phyloP scores from a whole-genome alignment of 1,140 invertebrate genomes.

The Rhagoletis pomonella region DNA sequence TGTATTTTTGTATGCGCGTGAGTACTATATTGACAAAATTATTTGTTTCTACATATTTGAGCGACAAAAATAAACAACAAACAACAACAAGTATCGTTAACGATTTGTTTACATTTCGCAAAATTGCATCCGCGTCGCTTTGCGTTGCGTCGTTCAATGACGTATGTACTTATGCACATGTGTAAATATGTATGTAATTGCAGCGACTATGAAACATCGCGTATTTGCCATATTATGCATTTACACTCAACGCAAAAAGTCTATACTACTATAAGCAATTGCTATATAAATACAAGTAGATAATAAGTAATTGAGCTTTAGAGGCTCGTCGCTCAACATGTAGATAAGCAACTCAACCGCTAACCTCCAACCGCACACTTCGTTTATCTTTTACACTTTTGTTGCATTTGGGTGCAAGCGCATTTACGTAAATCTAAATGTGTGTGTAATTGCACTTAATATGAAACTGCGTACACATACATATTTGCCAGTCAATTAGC shows the following conservation, averaged over 20 bases:
- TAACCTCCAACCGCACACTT: background rate
- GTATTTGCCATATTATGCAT: background rate
- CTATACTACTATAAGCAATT: background rate
- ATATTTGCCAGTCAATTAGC: slow-evolving; percentile 41
- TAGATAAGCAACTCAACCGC: background rate
- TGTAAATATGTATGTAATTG: background rate
- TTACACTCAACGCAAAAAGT: background rate
- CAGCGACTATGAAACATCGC: background rate
- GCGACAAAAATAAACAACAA: background rate
- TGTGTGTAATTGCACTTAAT: background rate
- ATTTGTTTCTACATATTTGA: background rate
- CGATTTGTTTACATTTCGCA: slow-evolving; percentile 37
- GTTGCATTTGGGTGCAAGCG: background rate
- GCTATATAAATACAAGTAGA: background rate
- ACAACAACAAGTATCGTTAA: background rate
- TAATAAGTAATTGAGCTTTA: background rate
- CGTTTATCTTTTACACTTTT: background rate
- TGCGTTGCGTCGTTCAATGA: background rate
- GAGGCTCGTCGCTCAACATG: background rate
- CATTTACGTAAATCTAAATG: background rate
- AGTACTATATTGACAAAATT: background rate
- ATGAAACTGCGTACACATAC: background rate
- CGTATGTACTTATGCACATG: background rate
- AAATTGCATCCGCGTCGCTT: slow-evolving; percentile 35
- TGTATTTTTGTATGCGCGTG: background rate